A percentile compares a stretch with the other conserved stretches of the same genome.
These are phyloP conservation scores for Pionites leucogaster DNA, from an alignment of 2,113 vertebrate genomes.

Conservation along the genomic window DNA sequence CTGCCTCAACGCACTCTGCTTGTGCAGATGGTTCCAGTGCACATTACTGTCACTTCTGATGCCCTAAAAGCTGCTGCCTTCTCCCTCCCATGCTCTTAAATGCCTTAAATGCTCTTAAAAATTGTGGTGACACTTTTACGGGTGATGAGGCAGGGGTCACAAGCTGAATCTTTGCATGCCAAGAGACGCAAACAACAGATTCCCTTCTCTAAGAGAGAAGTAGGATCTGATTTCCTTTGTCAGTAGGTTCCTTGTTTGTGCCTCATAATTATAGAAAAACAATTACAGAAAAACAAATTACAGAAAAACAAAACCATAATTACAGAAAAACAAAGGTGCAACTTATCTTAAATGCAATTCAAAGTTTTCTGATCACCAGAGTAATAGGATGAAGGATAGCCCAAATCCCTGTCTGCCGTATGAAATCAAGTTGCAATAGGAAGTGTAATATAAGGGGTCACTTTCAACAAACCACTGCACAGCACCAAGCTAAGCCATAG, in stretches of 20 bases:
- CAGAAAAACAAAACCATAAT: not conserved
- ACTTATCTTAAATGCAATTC: not conserved
- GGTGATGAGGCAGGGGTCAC: slow-evolving; percentile 50
- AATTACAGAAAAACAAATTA: not conserved
- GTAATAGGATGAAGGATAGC: not conserved
- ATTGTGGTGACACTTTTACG: slow-evolving; percentile 56
- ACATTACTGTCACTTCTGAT: slow-evolving; percentile 56
- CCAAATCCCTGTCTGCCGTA: not conserved
- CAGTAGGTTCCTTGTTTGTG: not conserved
- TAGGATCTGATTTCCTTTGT: not conserved
- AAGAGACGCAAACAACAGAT: slow-evolving; percentile 49
- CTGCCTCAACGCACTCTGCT: slow-evolving; percentile 18
- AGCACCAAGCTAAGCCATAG: not conserved
- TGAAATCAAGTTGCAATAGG: not conserved
- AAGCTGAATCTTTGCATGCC: slow-evolving; percentile 42
- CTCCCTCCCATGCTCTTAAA: slow-evolving; percentile 56
- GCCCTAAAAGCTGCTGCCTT: slow-evolving; percentile 60
- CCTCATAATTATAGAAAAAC: not conserved
- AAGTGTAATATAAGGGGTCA: not conserved
- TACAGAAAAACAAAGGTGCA: not conserved
- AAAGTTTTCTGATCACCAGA: not conserved
- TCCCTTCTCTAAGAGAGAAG: not conserved
- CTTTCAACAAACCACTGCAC: not conserved
- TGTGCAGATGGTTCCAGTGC: not conserved
- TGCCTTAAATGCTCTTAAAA: slow-evolving; percentile 64